phyloP scores from a whole-genome alignment of 2,797 vertebrate genomes.

The Gallirallus australis region DNA sequence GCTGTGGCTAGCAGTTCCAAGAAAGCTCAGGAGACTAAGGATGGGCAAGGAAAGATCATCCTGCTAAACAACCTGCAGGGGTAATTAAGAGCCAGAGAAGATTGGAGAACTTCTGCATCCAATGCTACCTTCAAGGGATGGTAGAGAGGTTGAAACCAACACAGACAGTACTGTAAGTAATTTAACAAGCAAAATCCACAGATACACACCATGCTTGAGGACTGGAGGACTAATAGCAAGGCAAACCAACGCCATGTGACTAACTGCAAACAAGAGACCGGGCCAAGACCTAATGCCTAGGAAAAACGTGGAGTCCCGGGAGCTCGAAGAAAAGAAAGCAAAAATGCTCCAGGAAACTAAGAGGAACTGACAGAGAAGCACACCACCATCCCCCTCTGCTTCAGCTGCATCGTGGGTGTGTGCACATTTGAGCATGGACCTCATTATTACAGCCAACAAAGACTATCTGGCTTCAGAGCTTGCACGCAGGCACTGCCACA shows the following conservation, averaged over 20 bases:
- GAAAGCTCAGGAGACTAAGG: background rate
- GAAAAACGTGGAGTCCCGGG: background rate
- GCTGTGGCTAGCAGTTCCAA: background rate
- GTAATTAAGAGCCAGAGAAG: background rate
- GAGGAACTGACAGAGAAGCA: background rate
- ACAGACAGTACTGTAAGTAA: background rate
- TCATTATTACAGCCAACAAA: background rate
- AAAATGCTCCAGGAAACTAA: background rate
- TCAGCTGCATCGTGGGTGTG: background rate
- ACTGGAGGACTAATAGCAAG: background rate
- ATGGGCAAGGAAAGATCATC: background rate
- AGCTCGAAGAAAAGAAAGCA: background rate
- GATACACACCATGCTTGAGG: background rate
- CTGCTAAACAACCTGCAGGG: background rate
- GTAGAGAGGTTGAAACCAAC: background rate
- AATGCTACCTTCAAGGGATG: background rate
- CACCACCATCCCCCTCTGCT: background rate
- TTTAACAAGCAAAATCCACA: background rate
- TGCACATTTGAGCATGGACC: background rate
- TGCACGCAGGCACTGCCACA: rapidly evolving
- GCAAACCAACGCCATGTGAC: background rate
- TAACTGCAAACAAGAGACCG: background rate
- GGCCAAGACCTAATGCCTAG: background rate
- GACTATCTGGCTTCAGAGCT: background rate
- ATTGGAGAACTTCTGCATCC: background rate